Evolutionary conservation across 2,797 vertebrate genomes (phyloP).

Genomic region (Miichthys miiuy): DNA sequence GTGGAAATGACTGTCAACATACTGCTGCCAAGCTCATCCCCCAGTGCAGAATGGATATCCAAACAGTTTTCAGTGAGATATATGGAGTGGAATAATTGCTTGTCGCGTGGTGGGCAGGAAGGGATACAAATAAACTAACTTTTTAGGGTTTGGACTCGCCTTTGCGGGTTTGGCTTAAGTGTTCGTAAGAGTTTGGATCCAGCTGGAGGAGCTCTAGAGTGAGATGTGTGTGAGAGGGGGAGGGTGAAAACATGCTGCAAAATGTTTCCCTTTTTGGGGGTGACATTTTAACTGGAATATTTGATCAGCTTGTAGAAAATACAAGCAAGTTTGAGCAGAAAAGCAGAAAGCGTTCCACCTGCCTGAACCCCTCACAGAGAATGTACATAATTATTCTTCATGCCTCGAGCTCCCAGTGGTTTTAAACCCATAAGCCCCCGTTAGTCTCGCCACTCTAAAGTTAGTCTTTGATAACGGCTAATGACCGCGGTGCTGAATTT

Average conservation of each 20-base stretch:
- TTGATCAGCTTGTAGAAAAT: constrained; percentile 59
- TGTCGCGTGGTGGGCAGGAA: constrained; percentile 42
- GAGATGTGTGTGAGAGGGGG: constrained; percentile 20
- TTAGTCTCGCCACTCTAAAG: constrained; percentile 45
- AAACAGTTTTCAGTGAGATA: constrained; percentile 68
- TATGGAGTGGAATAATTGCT: constrained; percentile 72
- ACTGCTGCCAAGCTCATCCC: constrained; percentile 70
- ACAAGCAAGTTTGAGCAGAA: constrained; percentile 37
- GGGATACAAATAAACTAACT: constrained; percentile 60
- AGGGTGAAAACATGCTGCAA: constrained; percentile 17
- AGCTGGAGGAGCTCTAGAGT: constrained; percentile 53
- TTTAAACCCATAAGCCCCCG: constrained; percentile 57
- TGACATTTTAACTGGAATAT: constrained; percentile 45
- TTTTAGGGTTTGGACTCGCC: constrained; percentile 51
- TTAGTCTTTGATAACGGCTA: constrained; percentile 74
- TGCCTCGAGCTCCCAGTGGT: constrained; percentile 53
- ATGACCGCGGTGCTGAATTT: constrained; percentile 62
- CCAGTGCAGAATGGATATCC: constrained; percentile 53
- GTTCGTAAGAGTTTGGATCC: constrained; percentile 53
- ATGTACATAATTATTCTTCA: constrained; percentile 67
- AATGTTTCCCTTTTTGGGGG: constrained; percentile 11
- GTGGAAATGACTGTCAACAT: constrained; percentile 73
- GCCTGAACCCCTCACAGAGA: constrained; percentile 58
- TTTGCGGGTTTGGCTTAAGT: constrained; percentile 28
- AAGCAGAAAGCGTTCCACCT: constrained; percentile 64